Evolutionary conservation across 2,113 vertebrate genomes (phyloP).

Genomic region (Corynorhinus townsendii): DNA sequence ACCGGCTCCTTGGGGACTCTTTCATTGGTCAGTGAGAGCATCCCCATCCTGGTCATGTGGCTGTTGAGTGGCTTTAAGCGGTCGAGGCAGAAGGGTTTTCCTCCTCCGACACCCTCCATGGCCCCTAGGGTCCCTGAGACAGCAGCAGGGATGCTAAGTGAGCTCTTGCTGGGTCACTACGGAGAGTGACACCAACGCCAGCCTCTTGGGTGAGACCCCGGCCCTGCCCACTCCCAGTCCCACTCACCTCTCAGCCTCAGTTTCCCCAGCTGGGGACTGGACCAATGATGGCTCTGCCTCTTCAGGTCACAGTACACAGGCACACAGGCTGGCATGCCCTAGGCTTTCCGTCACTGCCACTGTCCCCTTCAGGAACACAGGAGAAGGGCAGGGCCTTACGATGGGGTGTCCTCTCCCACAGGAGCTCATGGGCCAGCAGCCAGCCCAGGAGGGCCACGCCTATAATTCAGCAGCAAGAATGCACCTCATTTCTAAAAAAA

Average conservation of each 20-base stretch:
- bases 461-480: not conserved
- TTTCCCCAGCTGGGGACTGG: not conserved
- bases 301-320: not conserved
- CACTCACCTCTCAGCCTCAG: not conserved
- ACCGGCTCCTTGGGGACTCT: not conserved
- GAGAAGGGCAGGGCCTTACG: not conserved
- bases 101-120: not conserved
- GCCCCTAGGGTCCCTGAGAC: not conserved
- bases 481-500: not conserved
- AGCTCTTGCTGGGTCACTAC: not conserved
- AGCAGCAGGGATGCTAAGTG: accelerated
- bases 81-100: not conserved
- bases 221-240: too few relatives aligned
- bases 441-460: not conserved
- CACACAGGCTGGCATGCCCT: not conserved
- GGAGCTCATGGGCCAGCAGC: accelerated
- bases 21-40: not conserved
- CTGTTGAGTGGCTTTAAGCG: not conserved
- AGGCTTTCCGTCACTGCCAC: accelerated
- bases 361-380: not conserved
- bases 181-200: not conserved
- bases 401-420: not conserved
- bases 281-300: accelerated
- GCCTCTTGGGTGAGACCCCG: not conserved
- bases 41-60: not conserved